Evolutionary conservation across 2,888 invertebrate species (phyloP), one percentile per base, ranked within the genome.

Genomic region (Myopa tessellatipennis): DNA sequence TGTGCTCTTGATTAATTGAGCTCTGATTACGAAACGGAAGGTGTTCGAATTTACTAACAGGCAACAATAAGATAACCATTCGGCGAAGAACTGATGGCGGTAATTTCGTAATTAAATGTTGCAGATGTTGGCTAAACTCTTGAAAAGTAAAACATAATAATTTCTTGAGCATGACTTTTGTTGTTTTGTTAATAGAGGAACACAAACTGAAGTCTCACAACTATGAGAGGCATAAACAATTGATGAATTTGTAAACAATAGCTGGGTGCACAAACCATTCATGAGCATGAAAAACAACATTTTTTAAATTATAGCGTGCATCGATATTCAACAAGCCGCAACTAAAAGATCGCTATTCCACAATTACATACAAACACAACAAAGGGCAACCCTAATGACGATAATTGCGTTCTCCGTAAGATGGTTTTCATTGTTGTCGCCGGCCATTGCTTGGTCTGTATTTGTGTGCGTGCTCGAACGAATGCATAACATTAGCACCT

Each of bases 251-350:
- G 72, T 77, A 50, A 72, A 73, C 71, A 77, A 73, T 77, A 65
- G 71, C 26, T 55, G 60, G 67, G 58, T 55, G 67, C 72, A 70
- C 72, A 58, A 67, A 73, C 68, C 75, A 75, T 71, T 75, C 74
- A 73, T 50, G 73, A 83, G 82, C 82, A 84, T 83, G 81, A 83
- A 85, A 84, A 85, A 85, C 58, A 85, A 83, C 81, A 84, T 85
- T 83, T 85, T 79, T 45, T 80, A 84, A 86, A 86, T 86, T 86
- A 86, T 85, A 85, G 82, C 84, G 82, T 84, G 84, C 85, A 85
- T 85, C 84, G 84, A 86, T 86, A 83, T 83, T 84, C 85, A 86
- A 87, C 86, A 85, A 86, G 87, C 86, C 86, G 87, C 85, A 85
- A 86, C 86, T 86, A 85, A 87, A 85, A 78, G 85, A 85, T 81